Evolutionary conservation across 2,797 vertebrate species (phyloP), one percentile per base, ranked within the genome.

Genomic region (Pempheris klunzingeri): DNA sequence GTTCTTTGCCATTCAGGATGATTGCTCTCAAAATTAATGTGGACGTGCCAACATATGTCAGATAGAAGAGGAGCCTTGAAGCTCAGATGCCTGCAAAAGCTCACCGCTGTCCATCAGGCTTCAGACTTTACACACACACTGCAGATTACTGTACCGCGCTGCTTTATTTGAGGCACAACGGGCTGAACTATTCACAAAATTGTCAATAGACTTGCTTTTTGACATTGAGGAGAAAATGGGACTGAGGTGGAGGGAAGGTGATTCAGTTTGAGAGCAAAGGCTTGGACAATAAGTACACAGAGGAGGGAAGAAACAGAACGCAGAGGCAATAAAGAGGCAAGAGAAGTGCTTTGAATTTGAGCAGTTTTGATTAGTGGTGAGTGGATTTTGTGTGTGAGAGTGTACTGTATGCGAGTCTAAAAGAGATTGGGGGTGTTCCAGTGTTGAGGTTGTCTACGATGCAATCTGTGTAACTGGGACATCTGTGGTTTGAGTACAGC

Each of bases 161-260:
- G 80, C 63, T 79, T 81, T 62, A 77, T 84, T 38, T 58, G 60
- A 67, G 34, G 52, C 39, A 75, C 77, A 84, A 81, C 58, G 1
- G 62, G 60, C 80, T 69, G 50, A 71, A 62, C 80, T 85, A 88
- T 90, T 89, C 86, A 92, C 32, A 52, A 77, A 89, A 79, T 71
- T 24, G 38, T 82, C 71, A 90, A 90, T 81, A 89, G 81, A 83
- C 69, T 77, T 82, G 83, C 88, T 91, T 87, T 91, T 88, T 91
- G 90, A 91, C 90, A 90, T 88, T 91, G 88, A 90, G 80, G 75
- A 55, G 76, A 80, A 77, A 89, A 85, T 81, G 55, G 83, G 68
- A 70, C 47, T 4, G 74, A 71, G 77, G 79, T 72, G 61, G 71
- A 82, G 65, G 68, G 74, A 82, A 68, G 71, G 74, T 82, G 85